These are phyloP conservation scores for Eriocheir sinensis DNA, from an alignment of 1,140 invertebrate species.

Conservation along the genomic window DNA sequence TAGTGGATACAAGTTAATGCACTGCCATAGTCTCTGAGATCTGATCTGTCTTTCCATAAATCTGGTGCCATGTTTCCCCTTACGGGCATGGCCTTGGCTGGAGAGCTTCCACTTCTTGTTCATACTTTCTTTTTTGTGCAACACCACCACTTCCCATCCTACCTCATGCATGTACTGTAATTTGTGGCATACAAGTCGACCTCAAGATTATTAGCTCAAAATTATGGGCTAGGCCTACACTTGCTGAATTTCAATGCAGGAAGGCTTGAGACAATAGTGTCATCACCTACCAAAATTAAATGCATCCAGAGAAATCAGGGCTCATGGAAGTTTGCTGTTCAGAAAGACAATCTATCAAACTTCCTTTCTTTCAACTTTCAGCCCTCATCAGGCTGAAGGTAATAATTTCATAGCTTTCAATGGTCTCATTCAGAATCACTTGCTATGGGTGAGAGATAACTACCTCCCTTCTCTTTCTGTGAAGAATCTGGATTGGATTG, in stretches of 20 bases:
- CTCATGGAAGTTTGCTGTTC: not conserved
- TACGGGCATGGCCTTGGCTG: not conserved
- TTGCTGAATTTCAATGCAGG: too few relatives aligned
- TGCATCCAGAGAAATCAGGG: not conserved
- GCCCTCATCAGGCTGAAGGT: constrained; percentile 6
- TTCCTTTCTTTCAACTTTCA: constrained; percentile 34
- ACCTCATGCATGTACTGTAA: too few relatives aligned
- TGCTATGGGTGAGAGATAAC: not conserved
- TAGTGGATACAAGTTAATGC: not conserved
- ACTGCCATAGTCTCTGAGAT: not conserved
- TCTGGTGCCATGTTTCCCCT: not conserved
- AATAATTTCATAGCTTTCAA: constrained; percentile 10
- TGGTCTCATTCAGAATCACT: not conserved
- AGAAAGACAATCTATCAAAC: constrained; percentile 30
- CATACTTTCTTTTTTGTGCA: not conserved
- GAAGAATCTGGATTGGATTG: constrained; percentile 59
- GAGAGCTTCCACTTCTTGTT: not conserved
- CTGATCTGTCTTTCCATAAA: not conserved
- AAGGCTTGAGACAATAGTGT: constrained; percentile 44
- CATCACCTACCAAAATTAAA: not conserved
- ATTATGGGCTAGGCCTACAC: too few relatives aligned
- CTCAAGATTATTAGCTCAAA: too few relatives aligned
- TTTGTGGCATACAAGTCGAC: too few relatives aligned
- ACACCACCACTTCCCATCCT: not conserved
- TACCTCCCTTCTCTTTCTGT: constrained; percentile 53